Percentiles rank a stretch among this genome's conserved stretches.
Evolutionary conservation across 2,888 invertebrate genomes (phyloP).

Genomic region (Stratiomys singularior): DNA sequence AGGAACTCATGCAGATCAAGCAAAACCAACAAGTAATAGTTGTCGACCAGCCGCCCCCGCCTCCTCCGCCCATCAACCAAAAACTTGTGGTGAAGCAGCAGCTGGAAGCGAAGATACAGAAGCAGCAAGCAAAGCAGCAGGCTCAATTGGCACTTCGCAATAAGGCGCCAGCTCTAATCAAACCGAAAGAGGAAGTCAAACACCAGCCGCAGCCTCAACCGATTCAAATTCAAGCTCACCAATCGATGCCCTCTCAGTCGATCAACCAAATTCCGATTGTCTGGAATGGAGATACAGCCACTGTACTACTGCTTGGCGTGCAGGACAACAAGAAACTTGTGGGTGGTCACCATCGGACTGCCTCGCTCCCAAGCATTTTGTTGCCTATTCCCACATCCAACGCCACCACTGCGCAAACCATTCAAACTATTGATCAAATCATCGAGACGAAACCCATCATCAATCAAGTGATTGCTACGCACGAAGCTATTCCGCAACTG

Average conservation of each 20-base stretch:
- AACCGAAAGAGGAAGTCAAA: slow-evolving; percentile 63
- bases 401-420: slow-evolving; percentile 55
- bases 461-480: slow-evolving; percentile 56
- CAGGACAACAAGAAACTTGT: slow-evolving; percentile 65
- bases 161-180: slow-evolving; percentile 16
- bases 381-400: slow-evolving; percentile 61
- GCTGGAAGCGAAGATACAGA: slow-evolving; percentile 77
- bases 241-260: slow-evolving; percentile 66
- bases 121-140: slow-evolving; percentile 60
- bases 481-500: slow-evolving; percentile 56
- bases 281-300: slow-evolving; percentile 72
- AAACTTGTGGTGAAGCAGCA: slow-evolving; percentile 72
- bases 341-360: slow-evolving; percentile 67
- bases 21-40: slow-evolving; percentile 68
- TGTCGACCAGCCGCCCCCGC: slow-evolving; percentile 54
- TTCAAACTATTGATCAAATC: slow-evolving; percentile 49
- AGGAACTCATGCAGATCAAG: slow-evolving; percentile 77
- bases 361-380: slow-evolving; percentile 72
- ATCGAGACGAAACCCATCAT: slow-evolving; percentile 58
- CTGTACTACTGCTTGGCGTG: slow-evolving; percentile 68
- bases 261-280: slow-evolving; percentile 70
- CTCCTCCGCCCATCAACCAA: slow-evolving; percentile 63
- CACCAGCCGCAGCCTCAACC: slow-evolving; percentile 67
- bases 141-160: slow-evolving; percentile 54
- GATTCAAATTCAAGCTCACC: slow-evolving; percentile 60